These are phyloP conservation scores for Paralichthys olivaceus DNA, from an alignment of 2,113 vertebrate genomes.

Conservation along the genomic window DNA sequence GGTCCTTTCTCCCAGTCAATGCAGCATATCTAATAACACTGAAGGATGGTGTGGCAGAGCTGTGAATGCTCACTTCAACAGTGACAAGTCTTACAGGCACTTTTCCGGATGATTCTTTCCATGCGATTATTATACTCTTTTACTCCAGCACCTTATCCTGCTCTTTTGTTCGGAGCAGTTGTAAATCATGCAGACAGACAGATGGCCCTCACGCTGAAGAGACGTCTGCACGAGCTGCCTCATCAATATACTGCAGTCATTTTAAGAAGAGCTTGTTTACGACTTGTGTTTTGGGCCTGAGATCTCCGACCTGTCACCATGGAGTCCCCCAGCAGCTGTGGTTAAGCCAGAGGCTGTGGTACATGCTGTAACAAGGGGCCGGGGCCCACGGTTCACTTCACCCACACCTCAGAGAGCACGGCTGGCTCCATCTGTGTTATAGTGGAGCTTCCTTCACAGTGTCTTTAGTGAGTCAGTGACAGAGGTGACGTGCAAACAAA, in stretches of 20 bases:
- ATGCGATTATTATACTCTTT: conserved; percentile 22
- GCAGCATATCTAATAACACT: conserved; percentile 15
- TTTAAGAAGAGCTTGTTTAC: background rate
- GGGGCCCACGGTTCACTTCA: background rate
- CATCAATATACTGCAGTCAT: conserved; percentile 17
- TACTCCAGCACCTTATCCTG: background rate
- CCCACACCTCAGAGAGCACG: background rate
- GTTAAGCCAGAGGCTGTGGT: background rate
- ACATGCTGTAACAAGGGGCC: conserved; percentile 8
- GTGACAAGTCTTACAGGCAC: conserved; percentile 18
- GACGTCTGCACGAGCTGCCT: conserved; percentile 23
- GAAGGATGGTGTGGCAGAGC: conserved; percentile 28
- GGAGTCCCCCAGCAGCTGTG: conserved; percentile 27
- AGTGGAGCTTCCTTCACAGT: background rate
- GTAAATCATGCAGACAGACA: conserved; percentile 6
- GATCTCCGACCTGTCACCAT: background rate
- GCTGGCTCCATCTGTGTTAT: background rate
- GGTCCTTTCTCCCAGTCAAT: background rate
- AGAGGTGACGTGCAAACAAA: conserved; percentile 25
- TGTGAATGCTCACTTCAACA: conserved; percentile 21
- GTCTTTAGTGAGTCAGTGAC: background rate
- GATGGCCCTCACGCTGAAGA: conserved; percentile 23
- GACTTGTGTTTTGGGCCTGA: background rate
- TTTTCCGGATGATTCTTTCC: conserved; percentile 31
- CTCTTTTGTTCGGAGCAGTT: conserved; percentile 1